Conservation (phyloP, 1,140 invertebrate genomes). For the Heliothis virescens region DNA sequence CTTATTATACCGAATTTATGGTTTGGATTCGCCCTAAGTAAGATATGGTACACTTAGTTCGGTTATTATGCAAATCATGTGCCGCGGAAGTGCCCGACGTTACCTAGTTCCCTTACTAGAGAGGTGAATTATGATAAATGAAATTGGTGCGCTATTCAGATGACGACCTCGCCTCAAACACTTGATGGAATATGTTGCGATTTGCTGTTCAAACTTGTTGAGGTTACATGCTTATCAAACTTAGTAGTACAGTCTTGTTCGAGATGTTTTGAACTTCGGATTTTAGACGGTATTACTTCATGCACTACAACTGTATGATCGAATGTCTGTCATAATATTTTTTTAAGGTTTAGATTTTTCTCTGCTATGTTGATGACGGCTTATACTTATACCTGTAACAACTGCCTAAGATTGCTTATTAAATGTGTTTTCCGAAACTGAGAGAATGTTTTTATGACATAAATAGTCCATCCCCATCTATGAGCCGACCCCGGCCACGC, state of each 20-base stretch:
- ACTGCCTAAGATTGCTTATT: too few species aligned
- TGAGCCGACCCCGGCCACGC: too few species aligned
- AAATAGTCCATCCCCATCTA: too few species aligned
- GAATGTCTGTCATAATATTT: too few species aligned
- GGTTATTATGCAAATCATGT: constrained; percentile 81
- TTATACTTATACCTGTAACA: too few species aligned
- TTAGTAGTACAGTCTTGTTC: not conserved
- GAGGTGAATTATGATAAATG: constrained; percentile 80
- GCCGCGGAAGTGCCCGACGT: constrained; percentile 72
- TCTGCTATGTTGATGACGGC: too few species aligned
- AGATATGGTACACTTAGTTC: constrained; percentile 65
- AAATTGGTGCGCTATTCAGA: constrained; percentile 67
- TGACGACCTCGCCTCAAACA: constrained; percentile 22
- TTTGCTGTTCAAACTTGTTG: constrained; percentile 31
- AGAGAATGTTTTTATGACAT: too few species aligned
- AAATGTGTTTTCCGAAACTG: too few species aligned
- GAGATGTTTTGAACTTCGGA: too few species aligned
- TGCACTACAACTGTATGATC: too few species aligned
- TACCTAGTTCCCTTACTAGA: constrained; percentile 76
- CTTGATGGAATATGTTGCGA: constrained; percentile 33
- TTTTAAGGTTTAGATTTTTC: too few species aligned
- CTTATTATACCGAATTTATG: constrained; percentile 46
- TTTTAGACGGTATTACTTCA: too few species aligned
- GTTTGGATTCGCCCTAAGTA: constrained; percentile 50
- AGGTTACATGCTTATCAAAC: constrained; percentile 12